Evolutionary conservation across 2,113 vertebrate species (phyloP), one percentile per base, ranked within the genome.

Genomic region (Hemiscyllium ocellatum): DNA sequence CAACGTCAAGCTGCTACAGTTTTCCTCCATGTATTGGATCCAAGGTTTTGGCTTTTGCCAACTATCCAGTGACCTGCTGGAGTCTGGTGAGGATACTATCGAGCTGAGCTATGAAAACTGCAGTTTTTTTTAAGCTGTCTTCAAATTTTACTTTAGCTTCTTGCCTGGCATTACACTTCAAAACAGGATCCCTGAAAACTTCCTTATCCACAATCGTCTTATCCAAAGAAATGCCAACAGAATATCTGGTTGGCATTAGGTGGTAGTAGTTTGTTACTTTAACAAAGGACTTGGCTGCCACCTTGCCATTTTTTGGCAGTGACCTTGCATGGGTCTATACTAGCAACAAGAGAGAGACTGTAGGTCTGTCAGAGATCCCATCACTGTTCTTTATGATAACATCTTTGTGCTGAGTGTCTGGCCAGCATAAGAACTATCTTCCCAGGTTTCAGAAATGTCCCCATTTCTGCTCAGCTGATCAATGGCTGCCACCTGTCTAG

Each of bases 71-170:
- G 85, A 50, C 17, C 4, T 42, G 47, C 80, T 50, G 22, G 85
- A 13, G 37, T 80, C 78, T 33, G 13, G 29, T 87, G 50, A 50
- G 50, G 50, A 52, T 24, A 13, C 22, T 87, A 52, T 87, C 8
- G 5, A 86, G 42, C 85, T 52, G 87, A 65, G 52, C 52, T n/a
- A 29, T 90, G 50, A 61, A 61, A 26, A 7, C 19, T 22, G 26
- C 6, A 26, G 26, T 15, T 12, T 90, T 89, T 24, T 87, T 89
- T 90, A 90, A 90, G 26, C 52, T 98, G 96, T 99, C 99, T 97
- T 99, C 99, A 96, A 99, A 99, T 96, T 99, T 99, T 96, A 99
- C 97, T 97, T 99, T 99, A 96, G 99, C 99, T 96, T 99, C 99
- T 10, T 98, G 97, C 4, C 99, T 98, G n/a, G 99, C 99, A 97